Conservation (phyloP, 64 coral and sea anemone genomes). For the Stylophora pistillata region DNA sequence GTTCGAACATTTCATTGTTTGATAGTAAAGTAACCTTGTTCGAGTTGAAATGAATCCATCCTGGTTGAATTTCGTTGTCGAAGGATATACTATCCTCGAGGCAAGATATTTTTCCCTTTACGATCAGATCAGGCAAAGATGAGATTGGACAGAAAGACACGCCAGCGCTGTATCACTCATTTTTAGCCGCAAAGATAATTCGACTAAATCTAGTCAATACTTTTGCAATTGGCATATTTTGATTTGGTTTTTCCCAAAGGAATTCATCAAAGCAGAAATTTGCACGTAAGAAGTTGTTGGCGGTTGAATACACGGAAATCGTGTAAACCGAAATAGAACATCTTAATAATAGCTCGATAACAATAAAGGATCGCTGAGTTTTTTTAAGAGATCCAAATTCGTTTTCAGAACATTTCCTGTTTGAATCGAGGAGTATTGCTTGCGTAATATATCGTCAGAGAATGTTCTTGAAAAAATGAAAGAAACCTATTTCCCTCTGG, state of each 20-base stretch:
- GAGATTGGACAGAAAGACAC: slow-evolving; percentile 27
- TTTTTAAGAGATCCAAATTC: background rate
- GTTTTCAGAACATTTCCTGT: background rate
- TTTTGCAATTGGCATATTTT: background rate
- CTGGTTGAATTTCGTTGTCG: background rate
- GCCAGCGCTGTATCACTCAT: background rate
- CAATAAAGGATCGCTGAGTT: background rate
- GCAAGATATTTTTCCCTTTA: background rate
- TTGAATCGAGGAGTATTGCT: background rate
- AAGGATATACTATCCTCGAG: background rate
- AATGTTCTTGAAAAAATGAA: too few relatives aligned
- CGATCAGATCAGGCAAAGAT: slow-evolving; percentile 17
- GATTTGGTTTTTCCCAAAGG: background rate
- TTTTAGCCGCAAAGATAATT: background rate
- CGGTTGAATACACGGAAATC: too few relatives aligned
- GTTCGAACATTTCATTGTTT: slow-evolving; percentile 9
- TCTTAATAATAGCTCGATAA: background rate
- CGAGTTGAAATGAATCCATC: slow-evolving; percentile 28
- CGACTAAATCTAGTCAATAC: background rate
- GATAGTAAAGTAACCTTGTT: slow-evolving; percentile 19
- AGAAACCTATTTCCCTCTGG: too few relatives aligned
- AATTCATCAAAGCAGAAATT: background rate
- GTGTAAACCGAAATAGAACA: background rate
- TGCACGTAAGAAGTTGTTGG: background rate
- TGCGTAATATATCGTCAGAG: too few relatives aligned